A percentile compares a stretch with the other conserved stretches of the same genome.
Conservation (phyloP, 2,888 invertebrate genomes). For the Leptinotarsa peninsularis region DNA sequence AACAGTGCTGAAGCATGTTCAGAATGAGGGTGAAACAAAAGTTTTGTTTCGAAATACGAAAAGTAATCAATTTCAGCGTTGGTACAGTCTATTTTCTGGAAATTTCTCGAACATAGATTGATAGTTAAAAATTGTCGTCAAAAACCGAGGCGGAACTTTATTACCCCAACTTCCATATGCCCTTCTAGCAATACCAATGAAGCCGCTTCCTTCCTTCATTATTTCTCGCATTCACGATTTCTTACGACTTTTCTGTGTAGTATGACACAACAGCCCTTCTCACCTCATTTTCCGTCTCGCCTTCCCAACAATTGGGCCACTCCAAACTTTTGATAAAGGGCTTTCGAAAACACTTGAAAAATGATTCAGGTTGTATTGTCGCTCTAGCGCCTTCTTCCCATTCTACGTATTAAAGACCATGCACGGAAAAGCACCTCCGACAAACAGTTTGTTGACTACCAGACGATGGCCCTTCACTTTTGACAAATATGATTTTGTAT, state of each 20-base stretch:
- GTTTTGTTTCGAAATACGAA: not conserved
- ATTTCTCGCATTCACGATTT: constrained; percentile 10
- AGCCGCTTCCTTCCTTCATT: constrained; percentile 6
- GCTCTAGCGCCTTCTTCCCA: constrained; percentile 20
- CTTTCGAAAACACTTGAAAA: constrained; percentile 34
- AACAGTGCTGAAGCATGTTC: no score
- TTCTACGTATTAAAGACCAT: constrained; percentile 23
- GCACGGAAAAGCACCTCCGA: constrained; percentile 19
- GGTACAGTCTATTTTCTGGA: not conserved
- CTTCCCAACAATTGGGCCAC: constrained; percentile 27
- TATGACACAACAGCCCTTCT: constrained; percentile 19
- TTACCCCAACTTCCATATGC: constrained; percentile 11
- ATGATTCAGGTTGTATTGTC: constrained; percentile 30
- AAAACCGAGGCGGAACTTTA: constrained; percentile 7
- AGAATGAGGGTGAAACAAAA: no score
- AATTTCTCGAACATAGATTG: no score
- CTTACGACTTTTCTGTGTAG: constrained; percentile 6
- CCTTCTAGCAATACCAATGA: constrained; percentile 3
- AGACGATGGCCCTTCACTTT: constrained; percentile 28
- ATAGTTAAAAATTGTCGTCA: not conserved
- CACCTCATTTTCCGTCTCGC: constrained; percentile 21
- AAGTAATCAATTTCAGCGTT: not conserved
- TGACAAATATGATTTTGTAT: constrained; percentile 29
- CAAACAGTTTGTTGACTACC: constrained; percentile 29
- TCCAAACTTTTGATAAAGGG: constrained; percentile 26